These are phyloP conservation scores for Ochropleura leucogaster DNA, from an alignment of 2,888 invertebrate genomes.

Conservation along the genomic window DNA sequence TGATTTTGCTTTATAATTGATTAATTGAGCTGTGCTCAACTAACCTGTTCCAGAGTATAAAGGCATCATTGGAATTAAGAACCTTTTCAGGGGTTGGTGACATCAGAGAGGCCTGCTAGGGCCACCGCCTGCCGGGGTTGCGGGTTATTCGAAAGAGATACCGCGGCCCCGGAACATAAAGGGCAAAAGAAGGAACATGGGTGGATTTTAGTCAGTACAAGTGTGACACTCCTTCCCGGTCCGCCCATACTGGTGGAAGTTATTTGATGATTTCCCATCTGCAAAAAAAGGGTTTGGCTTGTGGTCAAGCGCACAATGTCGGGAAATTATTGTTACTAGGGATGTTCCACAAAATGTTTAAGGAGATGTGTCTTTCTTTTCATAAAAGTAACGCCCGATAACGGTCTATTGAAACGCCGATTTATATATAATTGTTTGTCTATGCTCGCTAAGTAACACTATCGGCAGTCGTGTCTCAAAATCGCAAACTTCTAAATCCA, in stretches of 20 bases:
- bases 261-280: no score
- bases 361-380: not conserved
- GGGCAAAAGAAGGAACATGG: no score
- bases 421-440: not conserved
- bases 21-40: slow-evolving; percentile 2
- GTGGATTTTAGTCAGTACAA: no score
- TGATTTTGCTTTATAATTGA: not conserved
- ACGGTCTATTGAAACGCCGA: no score
- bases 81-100: slow-evolving; percentile 14
- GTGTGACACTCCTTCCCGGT: no score
- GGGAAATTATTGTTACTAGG: not conserved
- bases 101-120: no score
- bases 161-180: no score
- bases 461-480: not conserved
- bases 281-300: not conserved
- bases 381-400: not conserved
- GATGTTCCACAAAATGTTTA: not conserved
- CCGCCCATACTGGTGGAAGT: no score
- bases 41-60: not conserved
- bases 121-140: no score
- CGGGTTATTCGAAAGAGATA: no score
- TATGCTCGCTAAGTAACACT: not conserved
- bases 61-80: not conserved
- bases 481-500: slow-evolving; percentile 13
- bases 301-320: not conserved